Conservation (phyloP, 53 echinoderm and acorn worm species). For the Antedon mediterranea region DNA sequence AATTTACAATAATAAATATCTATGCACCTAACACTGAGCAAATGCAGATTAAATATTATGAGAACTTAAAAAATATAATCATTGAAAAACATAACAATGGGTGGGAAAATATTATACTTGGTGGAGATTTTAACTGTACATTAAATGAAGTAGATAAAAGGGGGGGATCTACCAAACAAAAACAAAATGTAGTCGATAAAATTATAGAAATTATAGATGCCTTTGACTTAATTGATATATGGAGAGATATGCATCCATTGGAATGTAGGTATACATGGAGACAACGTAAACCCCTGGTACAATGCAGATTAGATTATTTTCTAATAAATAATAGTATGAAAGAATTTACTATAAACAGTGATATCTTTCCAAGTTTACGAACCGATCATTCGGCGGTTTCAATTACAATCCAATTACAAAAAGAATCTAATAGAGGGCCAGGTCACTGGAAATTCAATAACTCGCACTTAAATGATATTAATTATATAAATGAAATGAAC, state of each 20-base stretch:
- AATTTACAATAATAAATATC: background rate
- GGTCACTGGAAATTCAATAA: conserved; percentile 6
- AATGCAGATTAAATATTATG: too few relatives aligned
- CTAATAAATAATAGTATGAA: background rate
- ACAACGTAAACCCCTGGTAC: background rate
- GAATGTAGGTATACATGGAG: background rate
- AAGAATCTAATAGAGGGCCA: too few relatives aligned
- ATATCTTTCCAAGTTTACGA: background rate
- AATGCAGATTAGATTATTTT: conserved; percentile 2
- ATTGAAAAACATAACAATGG: background rate
- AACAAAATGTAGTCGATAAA: background rate
- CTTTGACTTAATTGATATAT: conserved; percentile 3
- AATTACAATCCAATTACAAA: background rate
- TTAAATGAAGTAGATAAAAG: background rate
- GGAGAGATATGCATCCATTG: background rate
- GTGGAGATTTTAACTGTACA: too few relatives aligned
- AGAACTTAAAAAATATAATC: background rate
- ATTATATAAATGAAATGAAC: background rate
- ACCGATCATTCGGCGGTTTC: background rate
- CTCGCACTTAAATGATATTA: background rate
- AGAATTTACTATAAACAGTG: background rate
- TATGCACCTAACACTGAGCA: background rate
- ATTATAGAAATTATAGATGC: background rate
- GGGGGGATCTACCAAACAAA: background rate
- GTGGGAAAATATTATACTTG: too few relatives aligned